Percentiles rank a stretch among this genome's conserved stretches.
Evolutionary conservation across 2,113 vertebrate genomes (phyloP).

Genomic region (Hemichromis elongatus): DNA sequence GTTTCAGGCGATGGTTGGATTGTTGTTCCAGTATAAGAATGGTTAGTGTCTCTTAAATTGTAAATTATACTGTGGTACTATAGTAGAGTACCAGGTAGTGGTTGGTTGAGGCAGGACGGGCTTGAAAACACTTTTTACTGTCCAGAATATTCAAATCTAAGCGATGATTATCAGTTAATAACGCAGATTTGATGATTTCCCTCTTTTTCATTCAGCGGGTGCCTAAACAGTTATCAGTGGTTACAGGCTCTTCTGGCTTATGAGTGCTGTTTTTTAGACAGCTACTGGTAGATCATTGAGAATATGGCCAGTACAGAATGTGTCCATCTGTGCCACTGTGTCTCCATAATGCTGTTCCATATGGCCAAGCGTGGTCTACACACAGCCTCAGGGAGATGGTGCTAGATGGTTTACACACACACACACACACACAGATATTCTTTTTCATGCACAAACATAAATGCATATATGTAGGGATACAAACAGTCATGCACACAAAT

Average conservation of each 20-base stretch:
- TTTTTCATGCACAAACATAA: background rate
- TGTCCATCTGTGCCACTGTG: constrained; percentile 59
- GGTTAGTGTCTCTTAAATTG: background rate
- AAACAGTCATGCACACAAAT: background rate
- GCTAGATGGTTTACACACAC: background rate
- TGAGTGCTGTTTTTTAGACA: background rate
- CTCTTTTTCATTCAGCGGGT: background rate
- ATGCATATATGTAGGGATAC: background rate
- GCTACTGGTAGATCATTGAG: constrained; percentile 35
- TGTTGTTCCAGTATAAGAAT: background rate
- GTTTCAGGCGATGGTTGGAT: background rate
- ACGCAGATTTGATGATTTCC: background rate
- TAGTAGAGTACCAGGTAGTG: background rate
- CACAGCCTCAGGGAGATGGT: constrained; percentile 29
- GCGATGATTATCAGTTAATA: background rate
- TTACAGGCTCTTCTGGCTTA: background rate
- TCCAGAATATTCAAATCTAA: background rate
- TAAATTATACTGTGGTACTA: background rate
- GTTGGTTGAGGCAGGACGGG: background rate
- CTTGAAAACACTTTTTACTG: background rate
- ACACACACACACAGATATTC: background rate
- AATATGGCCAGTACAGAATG: constrained; percentile 47
- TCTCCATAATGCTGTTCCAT: constrained; percentile 61
- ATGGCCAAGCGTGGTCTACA: constrained; percentile 54
- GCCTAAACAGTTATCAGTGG: background rate